Evolutionary conservation across 2,888 invertebrate genomes (phyloP).

Genomic region (Oligia latruncula): DNA sequence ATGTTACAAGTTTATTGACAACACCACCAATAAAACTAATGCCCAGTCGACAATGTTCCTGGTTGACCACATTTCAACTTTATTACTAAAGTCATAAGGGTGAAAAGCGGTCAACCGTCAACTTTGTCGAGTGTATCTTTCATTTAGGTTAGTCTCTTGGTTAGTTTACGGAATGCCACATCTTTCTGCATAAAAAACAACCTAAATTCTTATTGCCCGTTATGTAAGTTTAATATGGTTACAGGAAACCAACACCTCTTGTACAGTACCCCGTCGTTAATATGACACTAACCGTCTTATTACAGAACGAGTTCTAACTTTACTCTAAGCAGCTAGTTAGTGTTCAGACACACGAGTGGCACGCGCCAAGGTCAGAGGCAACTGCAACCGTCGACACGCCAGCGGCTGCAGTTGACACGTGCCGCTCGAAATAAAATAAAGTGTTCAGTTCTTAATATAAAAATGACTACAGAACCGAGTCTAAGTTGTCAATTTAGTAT

Average conservation of each 20-base stretch:
- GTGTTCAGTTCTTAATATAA: too few species aligned
- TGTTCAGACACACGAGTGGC: too few species aligned
- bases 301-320: neutral
- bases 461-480: neutral
- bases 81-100: neutral
- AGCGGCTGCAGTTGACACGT: too few species aligned
- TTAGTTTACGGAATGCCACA: slow-evolving; percentile 3
- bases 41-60: neutral
- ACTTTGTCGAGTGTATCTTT: neutral
- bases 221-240: slow-evolving; percentile 32
- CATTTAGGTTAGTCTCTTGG: neutral
- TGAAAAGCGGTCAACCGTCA: neutral
- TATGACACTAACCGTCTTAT: neutral
- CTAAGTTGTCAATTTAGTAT: neutral
- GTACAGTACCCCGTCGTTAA: neutral
- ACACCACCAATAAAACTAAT: slow-evolving; percentile 14
- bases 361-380: too few species aligned
- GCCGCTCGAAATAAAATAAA: too few species aligned
- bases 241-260: slow-evolving; percentile 44
- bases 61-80: neutral
- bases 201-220: slow-evolving; percentile 27
- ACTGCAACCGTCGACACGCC: too few species aligned
- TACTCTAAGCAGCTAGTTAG: neutral
- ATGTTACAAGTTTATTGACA: slow-evolving; percentile 7
- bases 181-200: neutral